Percentiles rank a stretch among this genome's conserved stretches.
Evolutionary conservation across 1,140 invertebrate genomes (phyloP).

Genomic region (Rhyacophila brunnea): DNA sequence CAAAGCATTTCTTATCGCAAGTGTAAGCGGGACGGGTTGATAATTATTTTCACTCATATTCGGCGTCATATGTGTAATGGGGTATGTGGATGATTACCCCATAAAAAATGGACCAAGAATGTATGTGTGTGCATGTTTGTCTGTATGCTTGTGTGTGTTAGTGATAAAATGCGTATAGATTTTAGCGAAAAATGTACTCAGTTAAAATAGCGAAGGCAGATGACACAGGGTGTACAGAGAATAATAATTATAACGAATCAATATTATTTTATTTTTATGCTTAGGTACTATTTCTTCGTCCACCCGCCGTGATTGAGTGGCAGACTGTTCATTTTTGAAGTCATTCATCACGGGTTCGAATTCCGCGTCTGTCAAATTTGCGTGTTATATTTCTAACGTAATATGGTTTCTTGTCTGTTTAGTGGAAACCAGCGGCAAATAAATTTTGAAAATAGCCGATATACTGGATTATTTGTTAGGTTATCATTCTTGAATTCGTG

Average conservation of each 20-base stretch:
- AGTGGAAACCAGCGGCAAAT: no score
- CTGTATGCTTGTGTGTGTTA: slow-evolving; percentile 14
- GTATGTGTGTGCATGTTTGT: slow-evolving; percentile 2
- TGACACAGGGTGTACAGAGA: slow-evolving; percentile 5
- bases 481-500: no score
- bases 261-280: no score
- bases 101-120: slow-evolving; percentile 4
- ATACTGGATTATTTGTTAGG: no score
- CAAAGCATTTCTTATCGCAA: background rate
- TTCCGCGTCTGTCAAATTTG: no score
- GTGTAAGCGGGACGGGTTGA: slow-evolving; percentile 24
- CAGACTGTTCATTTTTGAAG: no score
- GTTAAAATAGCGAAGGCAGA: slow-evolving; percentile 30
- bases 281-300: no score
- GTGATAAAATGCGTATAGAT: slow-evolving; percentile 33
- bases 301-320: no score
- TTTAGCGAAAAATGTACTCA: slow-evolving; percentile 26
- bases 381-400: no score
- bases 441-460: no score
- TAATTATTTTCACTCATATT: slow-evolving; percentile 36
- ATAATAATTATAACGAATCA: background rate
- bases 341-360: no score
- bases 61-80: slow-evolving; percentile 18
- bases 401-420: no score
- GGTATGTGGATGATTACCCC: slow-evolving; percentile 1